Conservation (phyloP, 2,888 invertebrate genomes). For the Deilephila elpenor region DNA sequence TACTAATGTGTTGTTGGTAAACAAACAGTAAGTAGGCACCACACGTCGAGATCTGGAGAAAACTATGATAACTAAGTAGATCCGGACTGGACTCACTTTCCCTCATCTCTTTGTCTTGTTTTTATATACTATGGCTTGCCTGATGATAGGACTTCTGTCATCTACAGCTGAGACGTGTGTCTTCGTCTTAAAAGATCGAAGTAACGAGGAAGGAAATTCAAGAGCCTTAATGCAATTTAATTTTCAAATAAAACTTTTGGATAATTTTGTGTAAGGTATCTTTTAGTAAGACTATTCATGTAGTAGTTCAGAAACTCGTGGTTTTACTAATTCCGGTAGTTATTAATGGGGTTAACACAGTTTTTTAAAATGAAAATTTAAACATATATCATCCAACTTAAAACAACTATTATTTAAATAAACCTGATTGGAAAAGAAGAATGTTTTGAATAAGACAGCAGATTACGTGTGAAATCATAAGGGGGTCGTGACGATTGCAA, state of each 20-base stretch:
- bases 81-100: background rate
- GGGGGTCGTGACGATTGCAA: background rate
- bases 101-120: slow-evolving; percentile 10
- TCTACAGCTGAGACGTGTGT: no score
- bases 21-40: background rate
- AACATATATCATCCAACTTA: no score
- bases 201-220: no score
- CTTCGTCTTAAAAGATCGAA: no score
- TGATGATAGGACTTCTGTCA: background rate
- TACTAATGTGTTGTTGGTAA: slow-evolving; percentile 16
- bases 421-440: background rate
- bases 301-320: no score
- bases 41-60: background rate
- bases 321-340: no score
- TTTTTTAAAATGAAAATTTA: no score
- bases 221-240: no score
- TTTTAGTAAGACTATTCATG: no score
- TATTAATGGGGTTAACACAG: no score
- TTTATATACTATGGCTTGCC: background rate
- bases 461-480: background rate
- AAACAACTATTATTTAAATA: background rate
- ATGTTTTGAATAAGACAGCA: background rate
- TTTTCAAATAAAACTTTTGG: no score
- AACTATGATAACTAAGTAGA: slow-evolving; percentile 11
- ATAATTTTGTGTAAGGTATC: no score